Percentiles rank a stretch among this genome's conserved stretches.
Evolutionary conservation across 2,113 vertebrate genomes (phyloP).

Genomic region (Gymnorhina tibicen): DNA sequence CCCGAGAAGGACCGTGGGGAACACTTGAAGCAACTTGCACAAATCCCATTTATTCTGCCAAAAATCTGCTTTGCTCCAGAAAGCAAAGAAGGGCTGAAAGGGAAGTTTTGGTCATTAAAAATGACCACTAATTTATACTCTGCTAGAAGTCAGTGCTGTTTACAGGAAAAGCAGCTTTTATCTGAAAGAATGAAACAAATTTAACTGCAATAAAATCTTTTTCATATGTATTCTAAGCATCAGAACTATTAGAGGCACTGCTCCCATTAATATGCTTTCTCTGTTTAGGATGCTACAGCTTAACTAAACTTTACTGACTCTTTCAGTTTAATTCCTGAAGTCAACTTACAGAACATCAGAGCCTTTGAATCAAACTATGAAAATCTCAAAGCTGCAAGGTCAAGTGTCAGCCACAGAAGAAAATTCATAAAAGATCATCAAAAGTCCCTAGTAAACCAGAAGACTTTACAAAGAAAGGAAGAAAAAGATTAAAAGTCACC

Average conservation of each 20-base stretch:
- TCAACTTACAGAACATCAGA: constrained; percentile 56
- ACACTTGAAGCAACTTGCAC: background rate
- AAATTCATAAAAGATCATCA: constrained; percentile 53
- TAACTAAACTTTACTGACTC: constrained; percentile 70
- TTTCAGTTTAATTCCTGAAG: constrained; percentile 62
- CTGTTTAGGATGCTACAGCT: constrained; percentile 42
- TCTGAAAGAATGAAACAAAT: constrained; percentile 5
- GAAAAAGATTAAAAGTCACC: background rate
- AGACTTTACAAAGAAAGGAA: background rate
- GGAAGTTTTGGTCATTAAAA: background rate
- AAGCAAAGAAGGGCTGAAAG: background rate
- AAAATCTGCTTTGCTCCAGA: background rate
- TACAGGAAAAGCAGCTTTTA: constrained; percentile 20
- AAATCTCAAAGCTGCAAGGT: constrained; percentile 55
- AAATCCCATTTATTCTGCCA: background rate
- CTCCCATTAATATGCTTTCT: constrained; percentile 55
- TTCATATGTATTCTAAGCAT: constrained; percentile 10
- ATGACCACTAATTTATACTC: background rate
- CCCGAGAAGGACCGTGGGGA: background rate
- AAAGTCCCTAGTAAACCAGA: constrained; percentile 36
- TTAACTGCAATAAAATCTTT: constrained; percentile 16
- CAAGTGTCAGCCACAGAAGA: constrained; percentile 25
- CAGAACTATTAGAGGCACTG: constrained; percentile 39
- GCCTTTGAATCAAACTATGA: constrained; percentile 66
- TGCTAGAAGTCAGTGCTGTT: constrained; percentile 3